phyloP scores from a whole-genome alignment of 2,113 vertebrate genomes.

The Ursus arctos region DNA sequence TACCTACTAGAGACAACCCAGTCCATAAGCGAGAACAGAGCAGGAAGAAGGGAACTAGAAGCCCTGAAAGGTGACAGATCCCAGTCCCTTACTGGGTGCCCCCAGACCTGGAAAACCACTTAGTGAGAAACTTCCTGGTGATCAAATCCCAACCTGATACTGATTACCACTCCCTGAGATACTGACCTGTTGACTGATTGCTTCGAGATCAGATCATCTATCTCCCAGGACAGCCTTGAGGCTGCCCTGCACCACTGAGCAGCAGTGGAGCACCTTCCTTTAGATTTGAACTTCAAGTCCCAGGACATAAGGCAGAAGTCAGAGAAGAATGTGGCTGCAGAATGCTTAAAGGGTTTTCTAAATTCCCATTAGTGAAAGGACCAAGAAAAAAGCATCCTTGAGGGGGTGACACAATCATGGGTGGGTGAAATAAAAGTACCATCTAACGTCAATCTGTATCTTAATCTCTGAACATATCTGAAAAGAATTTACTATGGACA shows the following conservation, averaged over 20 bases:
- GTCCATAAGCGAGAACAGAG: background rate
- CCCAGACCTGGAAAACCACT: constrained; percentile 73
- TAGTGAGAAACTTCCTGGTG: constrained; percentile 64
- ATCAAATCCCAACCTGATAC: constrained; percentile 67
- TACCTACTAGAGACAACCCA: background rate
- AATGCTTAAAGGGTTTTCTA: background rate
- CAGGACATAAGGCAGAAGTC: background rate
- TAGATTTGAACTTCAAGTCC: constrained; percentile 73
- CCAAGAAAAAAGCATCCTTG: background rate
- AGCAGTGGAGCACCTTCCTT: background rate
- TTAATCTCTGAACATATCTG: background rate
- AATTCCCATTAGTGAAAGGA: background rate
- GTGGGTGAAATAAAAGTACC: background rate
- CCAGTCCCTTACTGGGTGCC: background rate
- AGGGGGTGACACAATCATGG: background rate
- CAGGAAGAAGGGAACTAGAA: background rate
- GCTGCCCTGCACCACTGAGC: background rate
- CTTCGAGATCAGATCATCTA: constrained; percentile 66
- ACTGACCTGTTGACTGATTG: constrained; percentile 52
- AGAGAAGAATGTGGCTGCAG: constrained; percentile 4
- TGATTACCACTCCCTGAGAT: constrained; percentile 30
- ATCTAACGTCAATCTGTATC: background rate
- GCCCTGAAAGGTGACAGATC: background rate
- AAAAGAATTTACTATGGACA: background rate
- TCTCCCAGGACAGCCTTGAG: constrained; percentile 56